Evolutionary conservation across 2,888 invertebrate species (phyloP).

Genomic region (Halictus quadricinctus): DNA sequence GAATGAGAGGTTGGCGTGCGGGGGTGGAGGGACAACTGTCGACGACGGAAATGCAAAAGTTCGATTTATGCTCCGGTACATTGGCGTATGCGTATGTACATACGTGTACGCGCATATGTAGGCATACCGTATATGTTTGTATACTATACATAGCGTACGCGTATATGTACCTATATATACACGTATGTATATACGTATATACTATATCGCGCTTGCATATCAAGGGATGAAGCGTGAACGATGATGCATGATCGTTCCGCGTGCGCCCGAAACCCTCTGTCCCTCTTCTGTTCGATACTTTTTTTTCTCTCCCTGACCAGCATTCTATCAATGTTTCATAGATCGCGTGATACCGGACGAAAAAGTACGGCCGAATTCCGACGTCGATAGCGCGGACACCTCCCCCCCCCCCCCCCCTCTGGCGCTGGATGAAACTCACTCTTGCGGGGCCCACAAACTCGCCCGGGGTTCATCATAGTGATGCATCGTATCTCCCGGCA

Average conservation of each 20-base stretch:
- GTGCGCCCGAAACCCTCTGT: conserved; percentile 49
- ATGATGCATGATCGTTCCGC: conserved; percentile 70
- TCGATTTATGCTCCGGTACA: conserved; percentile 78
- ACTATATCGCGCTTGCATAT: conserved; percentile 43
- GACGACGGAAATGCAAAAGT: conserved; percentile 80
- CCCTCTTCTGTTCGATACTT: conserved; percentile 39
- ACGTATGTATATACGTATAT: not conserved
- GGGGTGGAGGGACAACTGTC: conserved; percentile 59
- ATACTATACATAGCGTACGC: no score
- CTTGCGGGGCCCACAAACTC: conserved; percentile 48
- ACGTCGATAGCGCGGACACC: conserved; percentile 59
- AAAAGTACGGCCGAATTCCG: conserved; percentile 60
- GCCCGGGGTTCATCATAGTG: conserved; percentile 50
- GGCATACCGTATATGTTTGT: no score
- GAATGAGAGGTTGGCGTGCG: conserved; percentile 57
- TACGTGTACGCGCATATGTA: conserved; percentile 50
- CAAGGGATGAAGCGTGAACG: conserved; percentile 70
- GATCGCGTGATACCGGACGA: conserved; percentile 69
- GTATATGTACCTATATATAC: not conserved
- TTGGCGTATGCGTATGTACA: conserved; percentile 45
- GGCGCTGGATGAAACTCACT: conserved; percentile 3
- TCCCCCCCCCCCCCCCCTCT: conserved; percentile 8
- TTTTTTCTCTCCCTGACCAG: conserved; percentile 36
- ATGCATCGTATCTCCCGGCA: conserved; percentile 69
- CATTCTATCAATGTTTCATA: conserved; percentile 72